Base-by-base conservation (phyloP, 2,888 invertebrate genomes). In the Conus canariensis region DNA sequence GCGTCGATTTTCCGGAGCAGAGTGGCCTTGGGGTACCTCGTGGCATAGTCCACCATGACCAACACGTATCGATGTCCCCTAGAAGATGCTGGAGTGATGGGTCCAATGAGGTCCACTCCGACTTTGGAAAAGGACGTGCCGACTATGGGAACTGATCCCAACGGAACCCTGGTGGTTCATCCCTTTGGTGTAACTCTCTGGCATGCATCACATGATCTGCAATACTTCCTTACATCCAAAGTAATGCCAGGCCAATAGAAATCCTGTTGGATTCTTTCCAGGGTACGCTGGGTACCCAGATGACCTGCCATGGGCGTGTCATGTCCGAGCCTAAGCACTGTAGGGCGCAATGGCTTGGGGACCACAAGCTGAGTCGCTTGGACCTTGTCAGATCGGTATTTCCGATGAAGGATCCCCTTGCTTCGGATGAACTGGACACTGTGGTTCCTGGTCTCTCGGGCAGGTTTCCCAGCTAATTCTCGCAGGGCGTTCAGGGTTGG, bases 221-320 rank as follows among this genome's bases (percentile, higher is more conserved):
- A 74, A 19, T 74, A 74, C 12, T 8, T 12, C 74, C 7, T 74
- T 8, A 74, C 74, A n/a, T 74, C 74, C 22, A 0, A 19, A 19
- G 16, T 74, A 12, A n/a, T 19, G 8, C 74, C 74, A 19, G 74
- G 74, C 74, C 74, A 74, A 22, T 60, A 60, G 60, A 60, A 60
- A 12, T 60, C 60, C 14, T 60, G 60, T 60, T 60, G 60, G 60
- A 60, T 60, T 14, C 60, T 60, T 60, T 60, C 60, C 60, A 12
- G 60, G 9, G 60, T 60, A 14, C 60, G 60, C 9, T 14, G 1
- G 60, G 14, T 14, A 14, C 60, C 60, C 60, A 60, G 30, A 58
- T 91, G 80, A 10, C 91, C 91, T 19, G 88, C 85, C 64, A 91
- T 77, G 25, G 64, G 67, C 1, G 59, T 19, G 14, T 91, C 91